Evolutionary conservation across 2,888 invertebrate species (phyloP), one percentile per base, ranked within the genome.

Genomic region (Neoaliturus tenellus): DNA sequence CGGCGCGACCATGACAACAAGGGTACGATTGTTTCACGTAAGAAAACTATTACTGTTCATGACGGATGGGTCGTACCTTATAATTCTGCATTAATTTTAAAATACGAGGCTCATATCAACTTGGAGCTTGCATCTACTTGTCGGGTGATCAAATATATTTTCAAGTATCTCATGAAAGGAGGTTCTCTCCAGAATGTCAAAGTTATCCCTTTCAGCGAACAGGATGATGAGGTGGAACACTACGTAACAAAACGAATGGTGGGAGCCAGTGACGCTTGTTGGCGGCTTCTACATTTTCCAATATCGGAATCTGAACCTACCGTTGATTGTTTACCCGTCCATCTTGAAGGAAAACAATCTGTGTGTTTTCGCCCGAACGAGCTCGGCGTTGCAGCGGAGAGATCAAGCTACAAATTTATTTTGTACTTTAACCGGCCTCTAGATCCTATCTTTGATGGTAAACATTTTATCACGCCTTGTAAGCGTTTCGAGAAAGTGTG

Each of bases 21-120:
- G 58, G 51, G 31, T 20, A 20, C 20, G 58, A 67, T 67, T 14
- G 3, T 14, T n/a, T 28, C 17, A 5, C 14, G 31, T 6, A 23
- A 51, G 23, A 55, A 2, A 14, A 25, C 8, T 0, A 67, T 51
- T 17, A 69, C 23, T 14, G 73, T 83, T 17, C 33, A 84, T n/a
- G n/a, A n/a, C n/a, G n/a, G n/a, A n/a, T n/a, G n/a, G n/a, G n/a
- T n/a, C n/a, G n/a, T n/a, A n/a, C n/a, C n/a, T n/a, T n/a, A 84
- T 41, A 84, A 81, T 67, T 44, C 81, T 23, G 73, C 81, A 1
- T 48, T 84, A 44, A 28, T 84, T 4, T 23, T 83, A 17, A 83
- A 80, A 51, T 84, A 84, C 28, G 71, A 51, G 69, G 8, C n/a
- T 85, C n/a, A n/a, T n/a, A n/a, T n/a, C n/a, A n/a, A n/a, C n/a